Evolutionary conservation across 1,140 invertebrate species (phyloP).

Genomic region (Ceratosolen solmsi): DNA sequence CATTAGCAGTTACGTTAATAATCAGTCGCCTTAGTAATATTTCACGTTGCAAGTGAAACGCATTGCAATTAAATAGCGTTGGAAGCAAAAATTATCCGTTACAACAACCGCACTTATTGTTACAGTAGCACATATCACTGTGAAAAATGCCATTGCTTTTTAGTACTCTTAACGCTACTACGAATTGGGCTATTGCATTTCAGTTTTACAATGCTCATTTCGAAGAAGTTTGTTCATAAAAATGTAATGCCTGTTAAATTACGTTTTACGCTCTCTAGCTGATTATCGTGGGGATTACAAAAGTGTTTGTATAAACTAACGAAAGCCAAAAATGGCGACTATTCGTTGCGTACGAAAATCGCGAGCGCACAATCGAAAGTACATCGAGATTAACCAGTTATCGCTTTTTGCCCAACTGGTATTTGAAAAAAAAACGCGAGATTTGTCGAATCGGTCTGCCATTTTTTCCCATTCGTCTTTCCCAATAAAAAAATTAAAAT

Average conservation of each 20-base stretch:
- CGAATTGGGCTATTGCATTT: slow-evolving; percentile 15
- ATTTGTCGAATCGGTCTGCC: neutral
- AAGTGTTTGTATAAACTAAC: neutral
- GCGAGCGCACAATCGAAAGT: neutral
- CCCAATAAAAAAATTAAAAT: neutral
- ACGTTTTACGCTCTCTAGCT: neutral
- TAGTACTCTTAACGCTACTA: neutral
- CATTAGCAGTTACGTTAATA: too few relatives aligned
- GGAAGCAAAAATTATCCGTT: too few relatives aligned
- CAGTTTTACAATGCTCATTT: slow-evolving; percentile 2
- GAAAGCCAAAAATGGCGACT: neutral
- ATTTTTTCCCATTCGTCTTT: neutral
- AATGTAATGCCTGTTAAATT: slow-evolving; percentile 1
- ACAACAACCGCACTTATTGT: slow-evolving; percentile 4
- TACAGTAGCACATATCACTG: slow-evolving; percentile 17
- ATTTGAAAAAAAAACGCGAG: too few relatives aligned
- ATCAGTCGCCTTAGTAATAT: too few relatives aligned
- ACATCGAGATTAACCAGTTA: neutral
- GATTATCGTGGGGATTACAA: neutral
- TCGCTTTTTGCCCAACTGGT: neutral
- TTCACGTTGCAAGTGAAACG: too few relatives aligned
- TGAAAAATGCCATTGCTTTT: slow-evolving; percentile 21
- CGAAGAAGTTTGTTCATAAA: neutral
- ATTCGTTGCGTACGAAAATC: neutral
- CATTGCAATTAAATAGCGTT: too few relatives aligned